Evolutionary conservation across 2,797 vertebrate genomes (phyloP).

Genomic region (Sphenopsis melanotis): DNA sequence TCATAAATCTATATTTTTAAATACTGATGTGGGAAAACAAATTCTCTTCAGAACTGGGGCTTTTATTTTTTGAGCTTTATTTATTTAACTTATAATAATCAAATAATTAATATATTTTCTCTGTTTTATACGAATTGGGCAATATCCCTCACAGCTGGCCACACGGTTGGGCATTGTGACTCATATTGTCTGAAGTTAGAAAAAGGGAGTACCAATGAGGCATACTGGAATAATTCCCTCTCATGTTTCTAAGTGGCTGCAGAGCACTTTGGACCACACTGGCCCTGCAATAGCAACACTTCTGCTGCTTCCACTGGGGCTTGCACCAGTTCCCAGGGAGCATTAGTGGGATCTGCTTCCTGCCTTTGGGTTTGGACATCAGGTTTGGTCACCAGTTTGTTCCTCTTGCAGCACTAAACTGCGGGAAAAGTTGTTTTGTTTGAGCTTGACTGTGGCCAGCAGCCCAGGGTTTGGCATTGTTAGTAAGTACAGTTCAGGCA

Average conservation of each 20-base stretch:
- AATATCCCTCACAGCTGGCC: slow-evolving; percentile 20
- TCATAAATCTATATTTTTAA: slow-evolving; percentile 67
- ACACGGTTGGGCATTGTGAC: not conserved
- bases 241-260: not conserved
- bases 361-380: not conserved
- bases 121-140: slow-evolving; percentile 21
- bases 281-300: not conserved
- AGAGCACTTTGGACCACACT: not conserved
- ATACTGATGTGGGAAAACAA: slow-evolving; percentile 35
- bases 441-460: not conserved
- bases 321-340: not conserved
- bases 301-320: not conserved
- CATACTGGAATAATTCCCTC: not conserved
- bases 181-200: not conserved
- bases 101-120: slow-evolving; percentile 73
- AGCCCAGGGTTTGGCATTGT: not conserved
- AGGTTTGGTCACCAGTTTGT: not conserved
- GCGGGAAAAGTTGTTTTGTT: not conserved
- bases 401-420: not conserved
- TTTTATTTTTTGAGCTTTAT: slow-evolving; percentile 74
- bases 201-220: not conserved
- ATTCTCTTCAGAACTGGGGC: slow-evolving; percentile 31
- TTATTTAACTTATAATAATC: slow-evolving; percentile 76
- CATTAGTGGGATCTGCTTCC: not conserved
- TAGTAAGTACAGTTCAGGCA: not conserved